A percentile compares a stretch with the other conserved stretches of the same genome.
phyloP scores from a whole-genome alignment of 2,888 invertebrate species.

The Erebia epiphron region DNA sequence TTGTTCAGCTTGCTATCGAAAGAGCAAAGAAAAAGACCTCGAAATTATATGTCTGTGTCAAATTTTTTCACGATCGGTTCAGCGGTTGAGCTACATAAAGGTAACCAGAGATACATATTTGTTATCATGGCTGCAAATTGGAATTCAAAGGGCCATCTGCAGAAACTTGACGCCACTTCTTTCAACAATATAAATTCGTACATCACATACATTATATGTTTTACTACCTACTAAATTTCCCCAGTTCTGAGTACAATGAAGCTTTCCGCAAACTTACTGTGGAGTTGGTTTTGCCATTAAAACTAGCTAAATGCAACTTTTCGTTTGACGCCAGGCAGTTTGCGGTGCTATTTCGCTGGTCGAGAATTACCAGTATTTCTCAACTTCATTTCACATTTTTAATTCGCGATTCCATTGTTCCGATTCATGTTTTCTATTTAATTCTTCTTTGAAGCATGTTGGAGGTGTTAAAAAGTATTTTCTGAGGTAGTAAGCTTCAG shows the following conservation, averaged over 20 bases:
- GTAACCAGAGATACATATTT: no score
- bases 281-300: conserved; percentile 50
- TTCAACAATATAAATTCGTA: no score
- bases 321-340: conserved; percentile 43
- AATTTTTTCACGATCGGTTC: no score
- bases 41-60: no score
- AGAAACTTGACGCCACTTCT: no score
- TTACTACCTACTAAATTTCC: conserved; percentile 34
- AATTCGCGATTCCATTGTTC: conserved; percentile 28
- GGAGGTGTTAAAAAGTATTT: conserved; percentile 10
- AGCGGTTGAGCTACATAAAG: no score
- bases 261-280: conserved; percentile 50
- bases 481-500: background rate
- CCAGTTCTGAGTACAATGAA: conserved; percentile 43
- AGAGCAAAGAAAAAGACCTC: no score
- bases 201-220: no score
- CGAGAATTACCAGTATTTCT: conserved; percentile 32
- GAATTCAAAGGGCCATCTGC: no score
- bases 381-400: conserved; percentile 22
- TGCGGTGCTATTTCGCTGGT: conserved; percentile 27
- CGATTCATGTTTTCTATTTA: background rate
- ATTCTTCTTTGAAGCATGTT: background rate
- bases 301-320: conserved; percentile 52
- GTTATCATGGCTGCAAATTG: no score
- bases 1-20: no score